Evolutionary conservation across 2,113 vertebrate species (phyloP).

Genomic region (Coryphaenoides rupestris): DNA sequence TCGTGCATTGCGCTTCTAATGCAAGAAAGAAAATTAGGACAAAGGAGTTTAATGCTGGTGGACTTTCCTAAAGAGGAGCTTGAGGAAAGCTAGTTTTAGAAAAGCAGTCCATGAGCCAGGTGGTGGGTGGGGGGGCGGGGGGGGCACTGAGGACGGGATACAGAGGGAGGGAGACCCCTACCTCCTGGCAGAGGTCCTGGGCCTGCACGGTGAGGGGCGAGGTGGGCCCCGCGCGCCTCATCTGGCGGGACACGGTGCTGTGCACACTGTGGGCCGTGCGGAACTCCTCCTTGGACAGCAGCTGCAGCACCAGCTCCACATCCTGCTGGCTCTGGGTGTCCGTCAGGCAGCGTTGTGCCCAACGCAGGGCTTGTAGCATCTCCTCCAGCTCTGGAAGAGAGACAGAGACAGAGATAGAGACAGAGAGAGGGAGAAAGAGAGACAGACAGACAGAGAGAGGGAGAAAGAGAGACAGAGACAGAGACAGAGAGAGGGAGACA

Average conservation of each 20-base stretch:
- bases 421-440: neutral
- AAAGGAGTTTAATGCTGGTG: no score
- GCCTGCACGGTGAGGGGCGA: conserved; percentile 84
- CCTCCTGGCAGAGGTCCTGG: conserved; percentile 89
- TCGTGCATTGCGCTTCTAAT: no score
- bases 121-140: no score
- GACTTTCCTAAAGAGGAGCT: no score
- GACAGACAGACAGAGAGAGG: no score
- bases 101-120: no score
- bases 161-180: conserved; percentile 57
- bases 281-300: conserved; percentile 86
- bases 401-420: neutral
- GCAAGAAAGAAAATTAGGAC: no score
- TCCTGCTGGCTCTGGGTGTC: conserved; percentile 94
- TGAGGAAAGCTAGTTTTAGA: no score
- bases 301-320: conserved; percentile 81
- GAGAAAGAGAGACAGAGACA: no score
- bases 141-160: no score
- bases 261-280: conserved; percentile 87
- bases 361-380: conserved; percentile 82
- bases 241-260: conserved; percentile 82
- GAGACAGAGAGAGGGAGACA: no score
- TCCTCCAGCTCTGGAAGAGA: conserved; percentile 82
- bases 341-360: conserved; percentile 78
- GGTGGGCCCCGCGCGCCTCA: conserved; percentile 82